Base-by-base conservation (phyloP, 2,113 vertebrate genomes). In the Sander vitreus region DNA sequence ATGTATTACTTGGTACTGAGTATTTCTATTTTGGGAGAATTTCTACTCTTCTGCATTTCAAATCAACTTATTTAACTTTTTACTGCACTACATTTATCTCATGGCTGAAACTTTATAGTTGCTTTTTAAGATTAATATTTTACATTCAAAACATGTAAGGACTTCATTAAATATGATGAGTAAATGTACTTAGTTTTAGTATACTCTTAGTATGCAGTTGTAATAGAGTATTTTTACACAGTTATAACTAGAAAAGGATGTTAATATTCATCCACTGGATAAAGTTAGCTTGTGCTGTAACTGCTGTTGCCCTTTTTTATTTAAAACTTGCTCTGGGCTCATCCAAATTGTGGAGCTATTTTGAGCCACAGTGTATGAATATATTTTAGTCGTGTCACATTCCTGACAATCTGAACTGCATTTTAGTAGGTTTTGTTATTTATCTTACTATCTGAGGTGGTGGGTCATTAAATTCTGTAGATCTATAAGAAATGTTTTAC, bases 251-350 rank as follows among this genome's bases (percentile, higher is more conserved):
- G n/a, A 11, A 45, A 14, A 50, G 15, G 16, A 74, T 33, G 64
- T 53, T 53, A 59, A 70, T 18, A 58, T 16, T 81, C 71, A 23
- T 57, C 14, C 18, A n/a, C 54, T 60, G 62, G 25, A 65, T 59
- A 18, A 77, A 73, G 51, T 78, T 69, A 59, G 30, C 43, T 39
- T 47, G 39, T 59, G 53, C 74, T 74, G 39, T 39, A 66, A 62
- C 36, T 67, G 60, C 45, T 62, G 63, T n/a, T 73, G 84, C 33
- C 51, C 64, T 78, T 70, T 70, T 33, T 74, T 69, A 69, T 53
- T 70, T 59, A 64, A 69, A 84, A 80, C 30, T 78, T 63, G 76
- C 85, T 80, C 66, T 72, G 55, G 80, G 80, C 65, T 85, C 53
- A 67, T 62, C 66, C 30, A 48, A 53, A 53, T 70, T 59, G 54